Conservation (phyloP, 1,140 invertebrate genomes). For the Piezodorus guildinii region DNA sequence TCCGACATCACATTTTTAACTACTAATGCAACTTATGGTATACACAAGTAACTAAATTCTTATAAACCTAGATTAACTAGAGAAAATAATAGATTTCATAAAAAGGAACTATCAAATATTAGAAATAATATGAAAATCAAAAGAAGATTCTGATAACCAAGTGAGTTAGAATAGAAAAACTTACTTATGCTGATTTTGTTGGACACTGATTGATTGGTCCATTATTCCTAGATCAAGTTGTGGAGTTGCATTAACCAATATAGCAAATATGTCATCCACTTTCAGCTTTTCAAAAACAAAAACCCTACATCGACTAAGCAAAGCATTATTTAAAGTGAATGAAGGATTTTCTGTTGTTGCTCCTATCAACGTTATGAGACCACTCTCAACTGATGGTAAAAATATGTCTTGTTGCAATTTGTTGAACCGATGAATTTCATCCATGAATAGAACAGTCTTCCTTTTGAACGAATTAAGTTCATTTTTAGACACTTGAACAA, state of each 20-base stretch:
- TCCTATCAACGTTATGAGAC: slow-evolving; percentile 67
- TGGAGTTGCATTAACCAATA: slow-evolving; percentile 47
- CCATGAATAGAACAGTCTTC: slow-evolving; percentile 70
- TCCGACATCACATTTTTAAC: no score
- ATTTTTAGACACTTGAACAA: slow-evolving; percentile 58
- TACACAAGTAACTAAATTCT: no score
- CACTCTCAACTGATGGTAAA: slow-evolving; percentile 66
- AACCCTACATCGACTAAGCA: slow-evolving; percentile 64
- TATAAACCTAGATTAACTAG: no score
- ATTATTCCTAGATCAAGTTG: neutral
- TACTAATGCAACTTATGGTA: no score
- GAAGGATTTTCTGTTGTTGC: slow-evolving; percentile 85
- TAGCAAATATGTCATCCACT: slow-evolving; percentile 43
- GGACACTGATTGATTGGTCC: neutral
- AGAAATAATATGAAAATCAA: no score
- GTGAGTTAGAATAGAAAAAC: neutral
- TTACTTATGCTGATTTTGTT: slow-evolving; percentile 8
- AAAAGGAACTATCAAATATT: no score
- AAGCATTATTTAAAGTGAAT: slow-evolving; percentile 66
- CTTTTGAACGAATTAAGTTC: slow-evolving; percentile 53
- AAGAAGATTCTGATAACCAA: neutral
- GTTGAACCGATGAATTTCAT: slow-evolving; percentile 82
- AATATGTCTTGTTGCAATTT: slow-evolving; percentile 72
- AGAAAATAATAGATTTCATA: no score
- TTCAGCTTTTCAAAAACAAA: slow-evolving; percentile 62